Percentiles rank a stretch among this genome's conserved stretches.
Evolutionary conservation across 1,140 invertebrate genomes (phyloP).

Genomic region (Drosophila orena): DNA sequence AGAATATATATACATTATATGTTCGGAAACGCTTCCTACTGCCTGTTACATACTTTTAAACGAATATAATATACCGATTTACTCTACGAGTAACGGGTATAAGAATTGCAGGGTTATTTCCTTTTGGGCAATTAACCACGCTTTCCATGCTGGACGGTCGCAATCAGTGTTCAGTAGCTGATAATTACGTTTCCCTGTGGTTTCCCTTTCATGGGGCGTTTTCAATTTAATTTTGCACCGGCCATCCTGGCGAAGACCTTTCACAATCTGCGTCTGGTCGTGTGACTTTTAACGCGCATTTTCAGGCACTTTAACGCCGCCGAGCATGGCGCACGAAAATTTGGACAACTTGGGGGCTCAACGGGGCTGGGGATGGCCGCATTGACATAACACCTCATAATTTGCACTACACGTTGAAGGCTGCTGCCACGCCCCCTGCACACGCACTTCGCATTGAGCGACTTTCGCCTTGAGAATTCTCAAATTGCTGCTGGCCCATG

Average conservation of each 20-base stretch:
- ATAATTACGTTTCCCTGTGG: conserved; percentile 44
- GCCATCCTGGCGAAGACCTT: conserved; percentile 55
- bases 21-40: too few species aligned
- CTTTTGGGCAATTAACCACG: conserved; percentile 34
- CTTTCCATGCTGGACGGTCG: conserved; percentile 28
- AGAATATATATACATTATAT: too few species aligned
- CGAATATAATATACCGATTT: too few species aligned
- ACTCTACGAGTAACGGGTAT: too few species aligned
- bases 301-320: conserved; percentile 76
- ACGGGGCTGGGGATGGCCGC: conserved; percentile 34
- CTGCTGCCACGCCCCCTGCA: conserved; percentile 62
- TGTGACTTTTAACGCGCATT: conserved; percentile 80
- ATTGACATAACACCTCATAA: conserved; percentile 83
- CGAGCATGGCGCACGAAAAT: conserved; percentile 17
- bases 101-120: conserved; percentile 20
- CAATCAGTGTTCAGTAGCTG: conserved; percentile 60
- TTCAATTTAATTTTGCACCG: conserved; percentile 71
- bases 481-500: conserved; percentile 55
- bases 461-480: conserved; percentile 82
- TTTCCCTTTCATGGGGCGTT: conserved; percentile 78
- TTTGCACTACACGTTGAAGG: conserved; percentile 73
- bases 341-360: background rate
- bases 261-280: conserved; percentile 67
- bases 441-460: conserved; percentile 54
- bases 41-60: too few species aligned